Conservation (phyloP, 1,140 invertebrate species). For the Ylistrum balloti region DNA sequence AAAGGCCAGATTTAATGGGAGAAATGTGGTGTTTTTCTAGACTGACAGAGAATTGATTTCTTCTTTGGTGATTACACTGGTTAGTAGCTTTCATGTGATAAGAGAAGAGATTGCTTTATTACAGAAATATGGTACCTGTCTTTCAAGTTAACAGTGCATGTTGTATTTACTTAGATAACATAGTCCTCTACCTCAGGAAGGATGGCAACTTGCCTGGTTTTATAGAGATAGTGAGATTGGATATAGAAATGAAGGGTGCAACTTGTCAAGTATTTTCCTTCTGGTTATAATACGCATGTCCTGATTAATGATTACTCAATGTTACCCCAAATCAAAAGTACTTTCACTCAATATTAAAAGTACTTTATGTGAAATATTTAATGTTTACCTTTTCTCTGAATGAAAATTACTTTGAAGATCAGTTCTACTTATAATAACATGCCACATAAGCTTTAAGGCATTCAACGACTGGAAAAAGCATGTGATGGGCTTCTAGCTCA, state of each 20-base stretch:
- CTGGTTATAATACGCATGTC: background rate
- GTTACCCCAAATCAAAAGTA: background rate
- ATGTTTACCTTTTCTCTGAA: too few relatives aligned
- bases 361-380: background rate
- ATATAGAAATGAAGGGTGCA: background rate
- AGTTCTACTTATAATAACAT: too few relatives aligned
- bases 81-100: background rate
- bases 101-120: background rate
- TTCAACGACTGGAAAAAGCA: too few relatives aligned
- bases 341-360: background rate
- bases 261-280: background rate
- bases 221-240: background rate
- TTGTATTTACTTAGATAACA: background rate
- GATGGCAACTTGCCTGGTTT: slow-evolving; percentile 24
- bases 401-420: too few relatives aligned
- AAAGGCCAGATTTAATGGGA: background rate
- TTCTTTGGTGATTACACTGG: background rate
- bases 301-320: background rate
- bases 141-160: background rate
- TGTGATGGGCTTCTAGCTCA: too few relatives aligned
- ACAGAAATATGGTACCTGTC: slow-evolving; percentile 34
- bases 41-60: background rate
- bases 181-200: background rate
- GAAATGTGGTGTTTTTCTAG: slow-evolving; percentile 10
- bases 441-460: too few relatives aligned